Base-by-base conservation (phyloP, 2,113 vertebrate species). In the Cephalopholis sonnerati region DNA sequence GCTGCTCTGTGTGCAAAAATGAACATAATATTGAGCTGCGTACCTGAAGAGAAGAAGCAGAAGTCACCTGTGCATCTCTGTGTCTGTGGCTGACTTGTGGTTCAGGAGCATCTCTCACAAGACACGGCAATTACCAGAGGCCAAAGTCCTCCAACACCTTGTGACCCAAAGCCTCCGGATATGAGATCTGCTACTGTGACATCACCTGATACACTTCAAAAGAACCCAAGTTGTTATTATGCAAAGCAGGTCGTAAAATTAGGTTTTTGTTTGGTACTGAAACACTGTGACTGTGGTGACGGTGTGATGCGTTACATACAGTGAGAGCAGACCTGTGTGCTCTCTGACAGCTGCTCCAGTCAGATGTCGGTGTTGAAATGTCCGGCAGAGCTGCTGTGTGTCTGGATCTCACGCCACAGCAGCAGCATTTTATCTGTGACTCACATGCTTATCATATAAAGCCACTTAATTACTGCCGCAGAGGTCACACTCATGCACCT, bases 121-220 rank as follows among this genome's bases (percentile, higher is more conserved):
- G 90, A 93, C 93, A 81, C 85, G 53, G 79, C 77, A 83, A 27
- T 88, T 85, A 85, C 53, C 20, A 24, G 36, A 5, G 94, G 50
- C 46, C 94, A 95, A 95, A 95, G 95, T 95, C 94, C 94, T 84
- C 75, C 1, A 61, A 48, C 82, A 90, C 83, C 91, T 90, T 91
- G 93, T 93, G 92, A 94, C 90, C 67, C 25, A 3, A 48, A 15
- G 24, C 44, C 70, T 80, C 87, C 82, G 83, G 83, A 74, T 59
- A 62, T 54, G 55, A 86, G 10, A 76, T 44, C 29, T 70, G 29
- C 15, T 1, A 54, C 41, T n/a, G 12, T 73, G 53, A 77, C 41
- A 61, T 86, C 67, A 67, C 50, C 54, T 77, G 67, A 84, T 74
- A 61, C 61, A 53, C 62, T 17, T 41, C 51, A 24, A 58, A 24